Evolutionary conservation across 2,888 invertebrate species (phyloP), one percentile per base, ranked within the genome.

Genomic region (Tridacna crocea): DNA sequence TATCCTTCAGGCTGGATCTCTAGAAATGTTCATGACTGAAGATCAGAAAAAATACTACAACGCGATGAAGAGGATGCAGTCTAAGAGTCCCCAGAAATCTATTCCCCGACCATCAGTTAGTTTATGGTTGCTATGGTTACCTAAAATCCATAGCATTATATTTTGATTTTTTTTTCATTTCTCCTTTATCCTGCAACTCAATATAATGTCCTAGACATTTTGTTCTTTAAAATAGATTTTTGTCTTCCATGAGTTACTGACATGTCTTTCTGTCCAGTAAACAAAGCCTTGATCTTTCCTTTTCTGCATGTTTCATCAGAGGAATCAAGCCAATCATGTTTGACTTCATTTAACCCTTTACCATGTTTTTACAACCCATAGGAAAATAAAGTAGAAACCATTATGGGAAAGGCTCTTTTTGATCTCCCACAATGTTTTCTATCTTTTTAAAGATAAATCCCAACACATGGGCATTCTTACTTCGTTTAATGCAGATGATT

Each of bases 21-120:
- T 99, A 90, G 99, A 99, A 95, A 98, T 99, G 98, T 99, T 99
- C 96, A 99, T 99, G 99, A 99, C 99, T 93, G 99, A 99, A 95
- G 99, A 99, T 95, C 99, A 99, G 96, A 99, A 99, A 96, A 99
- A 99, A 96, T 99, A 99, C 95, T 99, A 99, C 96, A 99, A 98
- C 95, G 99, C 99, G 84, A 99, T 99, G 99, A 99, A 99, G 95
- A 99, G 99, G 95, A 99, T 99, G 98, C 98, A 98, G 91, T 98
- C 98, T 80, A 99, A 99, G 95, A 98, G 99, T 95, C 99, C 99
- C 83, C 96, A 99, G 95, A 99, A 99, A 96, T 99, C 99, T 90
- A 99, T 98, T 95, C 99, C 99, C 88, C 96, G 98, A 95, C 99
- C 99, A 90, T 97, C 97, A 96, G 99, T 99, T 96, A 95, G 95